These are phyloP conservation scores for Danio choprae DNA, from an alignment of 2,797 vertebrate species.

Conservation along the genomic window DNA sequence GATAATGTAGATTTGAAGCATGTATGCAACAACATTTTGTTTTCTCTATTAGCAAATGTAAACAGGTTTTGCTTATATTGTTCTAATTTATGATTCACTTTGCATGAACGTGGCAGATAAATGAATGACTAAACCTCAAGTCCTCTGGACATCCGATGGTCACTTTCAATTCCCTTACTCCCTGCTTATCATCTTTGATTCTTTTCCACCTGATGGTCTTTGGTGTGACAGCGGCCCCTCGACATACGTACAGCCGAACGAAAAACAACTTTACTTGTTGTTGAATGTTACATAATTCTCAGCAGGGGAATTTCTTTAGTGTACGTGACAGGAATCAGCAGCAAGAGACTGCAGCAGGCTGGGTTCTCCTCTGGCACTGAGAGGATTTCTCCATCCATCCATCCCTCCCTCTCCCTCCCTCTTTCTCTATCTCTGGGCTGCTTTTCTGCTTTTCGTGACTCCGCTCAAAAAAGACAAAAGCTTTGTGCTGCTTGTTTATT, in stretches of 20 bases:
- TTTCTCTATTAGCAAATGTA: not conserved
- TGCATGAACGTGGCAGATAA: not conserved
- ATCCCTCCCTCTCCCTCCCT: not conserved
- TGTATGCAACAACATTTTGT: not conserved
- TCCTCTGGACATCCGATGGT: not conserved
- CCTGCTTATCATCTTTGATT: constrained; percentile 18
- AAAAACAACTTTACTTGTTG: constrained; percentile 43
- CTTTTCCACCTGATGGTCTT: constrained; percentile 45
- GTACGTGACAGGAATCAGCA: constrained; percentile 55
- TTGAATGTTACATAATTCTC: constrained; percentile 59
- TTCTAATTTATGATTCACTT: not conserved
- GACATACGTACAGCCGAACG: constrained; percentile 26
- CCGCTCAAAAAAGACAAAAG: constrained; percentile 35
- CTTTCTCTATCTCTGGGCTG: not conserved
- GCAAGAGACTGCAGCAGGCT: constrained; percentile 46
- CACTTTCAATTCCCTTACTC: constrained; percentile 24
- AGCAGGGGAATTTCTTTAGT: constrained; percentile 53
- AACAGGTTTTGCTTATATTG: not conserved
- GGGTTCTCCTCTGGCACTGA: constrained; percentile 46
- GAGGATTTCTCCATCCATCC: constrained; percentile 13
- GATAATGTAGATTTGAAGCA: not conserved
- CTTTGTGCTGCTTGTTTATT: constrained; percentile 14
- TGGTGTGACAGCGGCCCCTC: constrained; percentile 36
- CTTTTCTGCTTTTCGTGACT: constrained; percentile 20
- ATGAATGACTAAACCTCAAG: not conserved